These are phyloP conservation scores for Scalopus aquaticus DNA, from an alignment of 2,113 vertebrate genomes.

Conservation along the genomic window DNA sequence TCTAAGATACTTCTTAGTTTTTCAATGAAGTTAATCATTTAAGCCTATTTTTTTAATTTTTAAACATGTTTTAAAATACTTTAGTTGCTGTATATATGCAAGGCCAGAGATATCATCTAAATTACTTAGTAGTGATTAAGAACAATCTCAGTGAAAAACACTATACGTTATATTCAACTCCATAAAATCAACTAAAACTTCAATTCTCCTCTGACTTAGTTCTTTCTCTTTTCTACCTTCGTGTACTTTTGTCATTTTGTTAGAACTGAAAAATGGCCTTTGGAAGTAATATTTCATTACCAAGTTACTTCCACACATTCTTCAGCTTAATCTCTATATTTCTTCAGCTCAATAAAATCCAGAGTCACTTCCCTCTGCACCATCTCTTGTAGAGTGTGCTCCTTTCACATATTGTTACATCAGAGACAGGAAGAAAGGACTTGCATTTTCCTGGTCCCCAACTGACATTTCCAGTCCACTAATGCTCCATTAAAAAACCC, in stretches of 20 bases:
- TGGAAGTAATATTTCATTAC: not conserved
- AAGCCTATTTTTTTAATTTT: not conserved
- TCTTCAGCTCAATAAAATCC: not conserved
- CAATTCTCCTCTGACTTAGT: not conserved
- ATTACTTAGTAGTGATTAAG: not conserved
- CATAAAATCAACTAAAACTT: not conserved
- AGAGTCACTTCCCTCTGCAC: not conserved
- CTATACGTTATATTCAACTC: not conserved
- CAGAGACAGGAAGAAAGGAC: not conserved
- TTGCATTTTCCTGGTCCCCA: not conserved
- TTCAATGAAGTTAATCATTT: constrained; percentile 4
- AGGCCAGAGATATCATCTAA: not conserved
- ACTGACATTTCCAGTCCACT: not conserved
- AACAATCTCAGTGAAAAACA: not conserved
- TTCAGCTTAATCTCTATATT: constrained; percentile 1
- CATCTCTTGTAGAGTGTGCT: not conserved
- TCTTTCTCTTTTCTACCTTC: not conserved
- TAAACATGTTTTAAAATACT: not conserved
- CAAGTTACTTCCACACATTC: not conserved
- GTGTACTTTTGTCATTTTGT: not conserved
- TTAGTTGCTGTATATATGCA: not conserved
- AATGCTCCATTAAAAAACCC: not conserved
- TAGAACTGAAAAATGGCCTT: not conserved
- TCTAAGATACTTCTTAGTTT: constrained; percentile 7
- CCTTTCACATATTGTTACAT: not conserved